These are phyloP conservation scores for Thunnus maccoyii DNA, from an alignment of 2,113 vertebrate species.

Conservation along the genomic window DNA sequence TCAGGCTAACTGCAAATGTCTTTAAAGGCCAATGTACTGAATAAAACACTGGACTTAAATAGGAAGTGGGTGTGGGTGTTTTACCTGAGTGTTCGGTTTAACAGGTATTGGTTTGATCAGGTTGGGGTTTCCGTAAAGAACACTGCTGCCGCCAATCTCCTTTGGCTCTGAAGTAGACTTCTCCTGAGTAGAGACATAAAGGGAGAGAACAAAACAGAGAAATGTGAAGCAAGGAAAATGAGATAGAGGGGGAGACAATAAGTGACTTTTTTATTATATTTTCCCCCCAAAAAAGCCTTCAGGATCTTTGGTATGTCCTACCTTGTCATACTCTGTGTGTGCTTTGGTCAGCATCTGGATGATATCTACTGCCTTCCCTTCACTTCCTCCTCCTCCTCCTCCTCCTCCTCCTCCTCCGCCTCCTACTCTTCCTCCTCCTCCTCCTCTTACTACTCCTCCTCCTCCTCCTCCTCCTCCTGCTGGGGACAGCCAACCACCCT, in stretches of 20 bases:
- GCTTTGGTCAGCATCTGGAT: conserved; percentile 95
- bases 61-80: background rate
- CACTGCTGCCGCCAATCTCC: conserved; percentile 92
- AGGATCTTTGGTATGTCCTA: conserved; percentile 57
- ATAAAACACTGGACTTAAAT: background rate
- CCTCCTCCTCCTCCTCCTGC: conserved; percentile 51
- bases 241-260: background rate
- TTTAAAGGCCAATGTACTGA: background rate
- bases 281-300: background rate
- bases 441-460: background rate
- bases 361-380: conserved; percentile 91
- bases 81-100: conserved; percentile 85
- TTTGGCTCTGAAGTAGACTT: conserved; percentile 93
- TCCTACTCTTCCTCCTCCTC: background rate
- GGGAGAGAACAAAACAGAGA: background rate
- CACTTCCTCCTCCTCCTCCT: conserved; percentile 26
- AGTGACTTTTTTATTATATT: background rate
- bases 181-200: conserved; percentile 69
- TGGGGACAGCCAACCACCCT: conserved; percentile 81
- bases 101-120: conserved; percentile 97
- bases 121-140: conserved; percentile 91
- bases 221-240: background rate
- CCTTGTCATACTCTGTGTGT: conserved; percentile 94
- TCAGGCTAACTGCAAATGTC: background rate
- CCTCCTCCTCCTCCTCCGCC: conserved; percentile 53